Percentiles rank a stretch among this genome's conserved stretches.
Evolutionary conservation across 2,797 vertebrate species (phyloP).

Genomic region (Lateolabrax maculatus): DNA sequence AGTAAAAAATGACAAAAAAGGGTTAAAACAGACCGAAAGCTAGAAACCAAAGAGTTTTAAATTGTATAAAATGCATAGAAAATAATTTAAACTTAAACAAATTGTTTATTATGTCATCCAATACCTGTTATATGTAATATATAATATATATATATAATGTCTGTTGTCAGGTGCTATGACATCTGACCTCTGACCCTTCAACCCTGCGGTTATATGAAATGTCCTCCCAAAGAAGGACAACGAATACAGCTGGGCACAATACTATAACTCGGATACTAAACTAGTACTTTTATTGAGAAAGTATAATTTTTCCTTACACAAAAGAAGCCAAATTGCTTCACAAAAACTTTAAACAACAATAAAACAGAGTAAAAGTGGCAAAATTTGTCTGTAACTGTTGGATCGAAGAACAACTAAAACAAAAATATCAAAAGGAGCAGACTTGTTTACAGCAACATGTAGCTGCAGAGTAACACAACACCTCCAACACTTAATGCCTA

Average conservation of each 20-base stretch:
- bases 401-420: neutral
- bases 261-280: neutral
- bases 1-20: neutral
- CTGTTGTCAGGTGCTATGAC: too few species aligned
- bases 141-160: too few species aligned
- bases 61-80: neutral
- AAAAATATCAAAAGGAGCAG: neutral
- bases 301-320: neutral
- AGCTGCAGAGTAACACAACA: neutral
- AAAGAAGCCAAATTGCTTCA: neutral
- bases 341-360: neutral
- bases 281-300: neutral
- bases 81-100: neutral
- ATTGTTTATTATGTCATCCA: too few species aligned
- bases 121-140: too few species aligned
- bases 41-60: neutral
- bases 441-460: neutral
- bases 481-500: neutral
- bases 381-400: neutral
- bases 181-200: too few species aligned
- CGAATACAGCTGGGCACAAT: too few species aligned
- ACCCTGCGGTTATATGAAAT: too few species aligned
- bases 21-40: neutral
- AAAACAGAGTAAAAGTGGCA: too few species aligned
- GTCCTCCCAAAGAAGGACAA: too few species aligned